A percentile compares a stretch with the other conserved stretches of the same genome.
These are phyloP conservation scores for Acrossocheilus wenchowensis DNA, from an alignment of 2,797 vertebrate genomes.

Conservation along the genomic window DNA sequence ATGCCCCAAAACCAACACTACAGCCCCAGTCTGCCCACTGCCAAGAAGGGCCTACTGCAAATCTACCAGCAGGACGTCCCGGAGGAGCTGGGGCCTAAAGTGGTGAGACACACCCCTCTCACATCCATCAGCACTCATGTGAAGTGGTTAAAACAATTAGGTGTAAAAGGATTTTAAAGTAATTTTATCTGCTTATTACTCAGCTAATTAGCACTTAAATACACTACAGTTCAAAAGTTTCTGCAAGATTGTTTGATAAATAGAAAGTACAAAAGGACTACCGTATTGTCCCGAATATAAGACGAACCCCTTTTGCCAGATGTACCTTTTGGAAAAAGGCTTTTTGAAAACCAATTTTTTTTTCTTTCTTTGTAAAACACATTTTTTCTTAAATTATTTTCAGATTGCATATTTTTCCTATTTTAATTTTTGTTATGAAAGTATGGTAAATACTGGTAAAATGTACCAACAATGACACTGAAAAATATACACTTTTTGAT, in stretches of 20 bases:
- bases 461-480: too few relatives aligned
- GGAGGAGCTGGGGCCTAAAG: conserved; percentile 86
- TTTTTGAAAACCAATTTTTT: too few relatives aligned
- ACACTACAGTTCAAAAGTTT: neutral
- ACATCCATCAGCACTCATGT: neutral
- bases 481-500: too few relatives aligned
- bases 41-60: conserved; percentile 87
- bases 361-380: too few relatives aligned
- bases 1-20: conserved; percentile 69
- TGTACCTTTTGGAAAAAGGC: too few relatives aligned
- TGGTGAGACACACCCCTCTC: conserved; percentile 73
- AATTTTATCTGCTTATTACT: neutral
- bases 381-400: too few relatives aligned
- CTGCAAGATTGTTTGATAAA: neutral
- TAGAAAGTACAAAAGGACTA: neutral
- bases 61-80: conserved; percentile 82
- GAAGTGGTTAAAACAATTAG: neutral
- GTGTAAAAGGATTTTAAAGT: neutral
- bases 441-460: too few relatives aligned
- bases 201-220: neutral
- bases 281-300: too few relatives aligned
- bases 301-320: too few relatives aligned
- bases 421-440: too few relatives aligned
- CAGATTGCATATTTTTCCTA: too few relatives aligned
- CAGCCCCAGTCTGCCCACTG: conserved; percentile 82